A percentile compares a stretch with the other conserved stretches of the same genome.
These are phyloP conservation scores for Corapipo altera DNA, from an alignment of 2,113 vertebrate species.

Conservation along the genomic window DNA sequence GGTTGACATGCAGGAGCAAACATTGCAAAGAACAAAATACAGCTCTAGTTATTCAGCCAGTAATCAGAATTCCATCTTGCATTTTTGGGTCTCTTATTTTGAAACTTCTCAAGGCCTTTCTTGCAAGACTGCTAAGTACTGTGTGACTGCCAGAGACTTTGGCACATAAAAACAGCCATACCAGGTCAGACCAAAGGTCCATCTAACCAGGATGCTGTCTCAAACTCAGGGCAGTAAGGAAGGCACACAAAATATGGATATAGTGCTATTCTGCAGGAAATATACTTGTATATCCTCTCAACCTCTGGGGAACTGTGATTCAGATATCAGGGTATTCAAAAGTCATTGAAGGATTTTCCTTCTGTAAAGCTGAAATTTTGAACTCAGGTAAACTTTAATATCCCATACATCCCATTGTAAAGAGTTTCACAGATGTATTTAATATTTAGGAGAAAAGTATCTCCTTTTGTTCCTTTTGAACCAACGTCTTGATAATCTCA, in stretches of 20 bases:
- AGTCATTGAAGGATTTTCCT: not conserved
- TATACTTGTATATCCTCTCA: not conserved
- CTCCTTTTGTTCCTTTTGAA: not conserved
- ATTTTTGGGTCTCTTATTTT: conserved; percentile 43
- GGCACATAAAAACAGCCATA: not conserved
- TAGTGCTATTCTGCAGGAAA: not conserved
- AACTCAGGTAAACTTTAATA: not conserved
- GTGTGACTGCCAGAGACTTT: not conserved
- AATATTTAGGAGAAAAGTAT: not conserved
- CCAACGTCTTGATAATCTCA: not conserved
- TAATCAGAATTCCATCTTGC: conserved; percentile 13
- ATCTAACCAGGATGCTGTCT: not conserved
- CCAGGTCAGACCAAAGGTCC: not conserved
- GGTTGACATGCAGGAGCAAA: conserved; percentile 59
- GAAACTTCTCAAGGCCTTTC: conserved; percentile 16
- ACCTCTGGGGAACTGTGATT: not conserved
- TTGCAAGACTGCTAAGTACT: conserved; percentile 19
- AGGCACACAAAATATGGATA: not conserved
- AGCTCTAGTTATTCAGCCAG: conserved; percentile 7
- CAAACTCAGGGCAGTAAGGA: not conserved
- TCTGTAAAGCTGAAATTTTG: not conserved
- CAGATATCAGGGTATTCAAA: not conserved
- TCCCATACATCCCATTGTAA: not conserved
- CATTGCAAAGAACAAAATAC: conserved; percentile 19
- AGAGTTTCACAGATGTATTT: not conserved